Conservation (phyloP, 2,888 invertebrate species). For the Cheilosia urbana region DNA sequence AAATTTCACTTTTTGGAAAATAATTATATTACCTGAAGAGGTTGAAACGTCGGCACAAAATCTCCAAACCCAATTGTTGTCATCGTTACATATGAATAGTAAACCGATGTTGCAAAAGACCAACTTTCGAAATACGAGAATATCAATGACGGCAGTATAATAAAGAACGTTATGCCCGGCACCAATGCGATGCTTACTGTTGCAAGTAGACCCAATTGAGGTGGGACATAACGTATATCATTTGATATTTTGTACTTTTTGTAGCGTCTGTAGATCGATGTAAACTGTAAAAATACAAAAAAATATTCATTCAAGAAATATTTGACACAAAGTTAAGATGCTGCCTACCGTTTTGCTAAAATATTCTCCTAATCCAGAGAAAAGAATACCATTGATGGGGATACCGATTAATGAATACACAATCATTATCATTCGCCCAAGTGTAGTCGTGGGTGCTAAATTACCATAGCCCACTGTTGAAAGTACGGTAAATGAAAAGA, state of each 20-base stretch:
- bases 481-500: constrained; percentile 95
- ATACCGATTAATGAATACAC: constrained; percentile 92
- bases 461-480: constrained; percentile 97
- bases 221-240: constrained; percentile 87
- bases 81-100: constrained; percentile 94
- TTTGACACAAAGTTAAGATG: not conserved
- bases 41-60: constrained; percentile 88
- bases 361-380: constrained; percentile 93
- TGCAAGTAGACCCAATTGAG: constrained; percentile 89
- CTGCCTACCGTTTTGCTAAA: constrained; percentile 90
- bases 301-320: constrained; percentile 2
- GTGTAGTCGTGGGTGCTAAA: constrained; percentile 91
- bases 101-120: constrained; percentile 92
- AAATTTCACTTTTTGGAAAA: not conserved
- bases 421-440: constrained; percentile 93
- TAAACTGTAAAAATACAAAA: constrained; percentile 86
- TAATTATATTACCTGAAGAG: constrained; percentile 79
- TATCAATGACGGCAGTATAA: constrained; percentile 92
- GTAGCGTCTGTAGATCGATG: constrained; percentile 91
- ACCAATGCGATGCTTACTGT: constrained; percentile 93
- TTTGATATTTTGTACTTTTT: constrained; percentile 88
- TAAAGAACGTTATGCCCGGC: constrained; percentile 94
- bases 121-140: constrained; percentile 94
- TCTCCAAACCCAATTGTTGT: constrained; percentile 98
- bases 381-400: constrained; percentile 85